Evolutionary conservation across 1,140 invertebrate genomes (phyloP).

Genomic region (Sarcophaga bullata): DNA sequence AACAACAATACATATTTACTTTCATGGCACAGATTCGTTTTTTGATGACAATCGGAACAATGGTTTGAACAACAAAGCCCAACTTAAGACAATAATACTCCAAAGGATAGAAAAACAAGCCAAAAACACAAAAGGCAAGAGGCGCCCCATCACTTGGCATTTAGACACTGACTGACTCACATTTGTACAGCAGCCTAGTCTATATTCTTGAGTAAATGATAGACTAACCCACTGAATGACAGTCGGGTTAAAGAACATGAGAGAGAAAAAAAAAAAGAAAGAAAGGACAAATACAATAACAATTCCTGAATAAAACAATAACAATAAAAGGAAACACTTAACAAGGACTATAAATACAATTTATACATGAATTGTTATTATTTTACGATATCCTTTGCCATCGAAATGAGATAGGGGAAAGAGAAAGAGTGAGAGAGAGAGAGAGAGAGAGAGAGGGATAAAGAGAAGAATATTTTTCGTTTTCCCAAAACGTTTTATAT

Average conservation of each 20-base stretch:
- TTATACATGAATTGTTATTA: neutral
- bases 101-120: neutral
- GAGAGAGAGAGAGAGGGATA: too few relatives aligned
- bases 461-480: too few relatives aligned
- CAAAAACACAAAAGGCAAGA: neutral
- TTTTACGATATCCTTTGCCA: neutral
- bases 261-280: too few relatives aligned
- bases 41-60: conserved; percentile 14
- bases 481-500: too few relatives aligned
- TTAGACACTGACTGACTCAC: neutral
- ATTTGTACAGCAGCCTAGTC: neutral
- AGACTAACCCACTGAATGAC: neutral
- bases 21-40: neutral
- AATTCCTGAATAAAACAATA: neutral
- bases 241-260: neutral
- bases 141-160: neutral
- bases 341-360: conserved; percentile 9
- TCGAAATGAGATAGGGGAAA: too few relatives aligned
- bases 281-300: neutral
- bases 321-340: conserved; percentile 8
- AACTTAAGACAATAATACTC: conserved; percentile 9
- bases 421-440: too few relatives aligned
- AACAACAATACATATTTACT: neutral
- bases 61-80: neutral
- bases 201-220: neutral